Conservation (phyloP, 1,140 invertebrate genomes). For the Gryon sp. region DNA sequence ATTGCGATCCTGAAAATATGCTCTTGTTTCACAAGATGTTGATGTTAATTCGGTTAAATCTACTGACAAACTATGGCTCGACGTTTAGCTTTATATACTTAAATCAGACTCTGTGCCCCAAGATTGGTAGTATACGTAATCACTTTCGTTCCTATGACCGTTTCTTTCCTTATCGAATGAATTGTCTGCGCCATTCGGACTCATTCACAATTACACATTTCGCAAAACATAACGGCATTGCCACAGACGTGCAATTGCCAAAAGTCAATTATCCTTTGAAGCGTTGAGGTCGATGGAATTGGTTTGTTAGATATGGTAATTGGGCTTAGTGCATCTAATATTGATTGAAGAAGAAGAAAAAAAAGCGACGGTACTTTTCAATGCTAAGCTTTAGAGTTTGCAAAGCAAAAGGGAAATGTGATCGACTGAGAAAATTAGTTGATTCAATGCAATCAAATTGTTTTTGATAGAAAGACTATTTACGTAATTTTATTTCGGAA, state of each 20-base stretch:
- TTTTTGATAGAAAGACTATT: no score
- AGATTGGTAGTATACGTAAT: slow-evolving; percentile 55
- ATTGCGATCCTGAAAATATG: background rate
- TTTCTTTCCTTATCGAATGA: slow-evolving; percentile 54
- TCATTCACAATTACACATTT: slow-evolving; percentile 61
- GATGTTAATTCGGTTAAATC: slow-evolving; percentile 24
- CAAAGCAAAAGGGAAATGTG: no score
- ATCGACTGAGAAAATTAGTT: no score
- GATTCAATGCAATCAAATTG: no score
- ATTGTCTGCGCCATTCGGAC: slow-evolving; percentile 21
- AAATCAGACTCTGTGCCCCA: slow-evolving; percentile 16
- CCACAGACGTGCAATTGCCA: slow-evolving; percentile 27
- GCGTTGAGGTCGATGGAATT: slow-evolving; percentile 16
- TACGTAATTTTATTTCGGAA: no score
- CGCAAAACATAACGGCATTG: slow-evolving; percentile 49
- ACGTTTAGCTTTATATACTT: slow-evolving; percentile 64
- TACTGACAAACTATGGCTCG: slow-evolving; percentile 50
- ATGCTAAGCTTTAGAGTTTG: no score
- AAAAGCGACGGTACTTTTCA: no score
- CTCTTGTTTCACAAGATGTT: slow-evolving; percentile 15
- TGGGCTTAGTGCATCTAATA: background rate
- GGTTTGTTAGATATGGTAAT: slow-evolving; percentile 14
- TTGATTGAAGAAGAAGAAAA: background rate
- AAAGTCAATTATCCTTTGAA: slow-evolving; percentile 23
- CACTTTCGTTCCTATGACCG: slow-evolving; percentile 63